Evolutionary conservation across 2,888 invertebrate genomes (phyloP).

Genomic region (Thysanoteuthis rhombus): DNA sequence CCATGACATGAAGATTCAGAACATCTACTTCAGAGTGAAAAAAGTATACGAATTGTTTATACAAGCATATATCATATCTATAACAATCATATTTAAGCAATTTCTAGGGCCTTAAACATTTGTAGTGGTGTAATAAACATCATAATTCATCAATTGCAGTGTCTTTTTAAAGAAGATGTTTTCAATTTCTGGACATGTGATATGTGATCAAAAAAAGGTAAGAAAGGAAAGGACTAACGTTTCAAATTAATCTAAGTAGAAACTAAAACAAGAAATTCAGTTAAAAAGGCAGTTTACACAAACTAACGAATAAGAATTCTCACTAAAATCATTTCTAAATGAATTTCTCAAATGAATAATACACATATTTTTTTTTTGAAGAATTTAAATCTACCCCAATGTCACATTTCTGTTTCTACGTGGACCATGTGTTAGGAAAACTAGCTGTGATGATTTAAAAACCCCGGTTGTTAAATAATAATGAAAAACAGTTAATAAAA

Average conservation of each 20-base stretch:
- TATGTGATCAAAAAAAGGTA: neutral
- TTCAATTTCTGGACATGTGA: neutral
- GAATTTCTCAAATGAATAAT: neutral
- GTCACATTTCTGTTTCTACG: neutral
- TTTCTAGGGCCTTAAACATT: too few species aligned
- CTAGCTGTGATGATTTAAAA: neutral
- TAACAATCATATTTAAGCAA: too few species aligned
- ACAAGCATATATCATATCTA: too few species aligned
- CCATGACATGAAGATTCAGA: too few species aligned
- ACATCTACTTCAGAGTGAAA: too few species aligned
- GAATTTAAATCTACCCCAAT: neutral
- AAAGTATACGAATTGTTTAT: too few species aligned
- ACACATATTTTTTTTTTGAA: neutral
- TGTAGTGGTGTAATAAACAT: too few species aligned
- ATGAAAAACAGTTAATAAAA: neutral
- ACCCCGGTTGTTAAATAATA: neutral
- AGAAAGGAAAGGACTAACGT: neutral
- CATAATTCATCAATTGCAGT: too few species aligned
- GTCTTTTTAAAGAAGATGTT: neutral
- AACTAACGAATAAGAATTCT: neutral
- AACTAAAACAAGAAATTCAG: too few species aligned
- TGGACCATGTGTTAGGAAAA: neutral
- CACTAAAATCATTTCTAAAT: neutral
- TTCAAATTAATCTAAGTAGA: too few species aligned
- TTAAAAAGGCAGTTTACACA: too few species aligned